phyloP scores from a whole-genome alignment of 1,140 invertebrate species.

The Microvelia longipes region DNA sequence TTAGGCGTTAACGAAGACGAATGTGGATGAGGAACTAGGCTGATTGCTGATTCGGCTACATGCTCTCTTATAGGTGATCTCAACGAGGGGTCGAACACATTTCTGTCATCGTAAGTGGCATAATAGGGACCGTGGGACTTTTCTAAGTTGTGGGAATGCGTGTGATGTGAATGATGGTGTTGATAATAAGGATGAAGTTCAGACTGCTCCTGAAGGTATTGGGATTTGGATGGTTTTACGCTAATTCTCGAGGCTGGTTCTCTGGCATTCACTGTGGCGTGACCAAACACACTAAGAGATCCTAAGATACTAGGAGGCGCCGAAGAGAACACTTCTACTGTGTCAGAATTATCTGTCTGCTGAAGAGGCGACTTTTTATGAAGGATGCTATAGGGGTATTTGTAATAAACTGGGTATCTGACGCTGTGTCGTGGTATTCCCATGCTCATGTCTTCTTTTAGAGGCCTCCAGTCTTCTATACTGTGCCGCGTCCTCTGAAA shows the following conservation, averaged over 20 bases:
- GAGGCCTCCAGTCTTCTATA: conserved; percentile 14
- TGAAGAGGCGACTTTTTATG: conserved; percentile 4
- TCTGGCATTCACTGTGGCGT: conserved; percentile 29
- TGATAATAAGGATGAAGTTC: neutral
- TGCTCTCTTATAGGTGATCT: conserved; percentile 13
- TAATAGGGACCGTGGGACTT: neutral
- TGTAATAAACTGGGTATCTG: conserved; percentile 9
- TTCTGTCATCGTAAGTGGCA: neutral
- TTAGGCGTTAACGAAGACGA: conserved; percentile 11
- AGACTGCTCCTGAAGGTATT: neutral
- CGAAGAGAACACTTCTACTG: conserved; percentile 21
- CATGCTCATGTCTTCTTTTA: conserved; percentile 4
- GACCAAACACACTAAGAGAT: conserved; percentile 32
- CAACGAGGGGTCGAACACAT: conserved; percentile 14
- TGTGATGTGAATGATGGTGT: neutral
- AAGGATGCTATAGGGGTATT: neutral
- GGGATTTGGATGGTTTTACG: conserved; percentile 5
- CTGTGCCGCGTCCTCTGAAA: conserved; percentile 9
- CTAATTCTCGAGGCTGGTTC: conserved; percentile 15
- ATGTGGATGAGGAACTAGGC: conserved; percentile 3
- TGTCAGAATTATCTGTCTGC: conserved; percentile 15
- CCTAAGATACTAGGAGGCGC: conserved; percentile 32
- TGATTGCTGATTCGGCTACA: conserved; percentile 3
- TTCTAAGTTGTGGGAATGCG: neutral
- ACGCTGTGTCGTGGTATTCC: neutral